Percentiles rank a stretch among this genome's conserved stretches.
These are phyloP conservation scores for Cataglyphis hispanica DNA, from an alignment of 1,140 invertebrate genomes.

Conservation along the genomic window DNA sequence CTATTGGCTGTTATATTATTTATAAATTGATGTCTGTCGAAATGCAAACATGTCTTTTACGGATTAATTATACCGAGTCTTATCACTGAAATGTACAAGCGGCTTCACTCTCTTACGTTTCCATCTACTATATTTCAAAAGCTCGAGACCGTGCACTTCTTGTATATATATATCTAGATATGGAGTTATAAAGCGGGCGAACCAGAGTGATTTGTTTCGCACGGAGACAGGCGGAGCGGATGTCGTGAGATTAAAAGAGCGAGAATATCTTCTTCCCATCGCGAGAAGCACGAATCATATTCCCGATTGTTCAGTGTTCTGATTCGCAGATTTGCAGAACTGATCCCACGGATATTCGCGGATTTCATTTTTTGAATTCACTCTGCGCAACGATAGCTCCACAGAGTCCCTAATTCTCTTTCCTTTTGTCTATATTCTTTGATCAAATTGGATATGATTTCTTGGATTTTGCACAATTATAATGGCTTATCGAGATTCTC, in stretches of 20 bases:
- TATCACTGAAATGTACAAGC: conserved; percentile 25
- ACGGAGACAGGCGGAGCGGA: conserved; percentile 25
- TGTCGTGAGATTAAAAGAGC: conserved; percentile 60
- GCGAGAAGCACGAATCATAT: conserved; percentile 21
- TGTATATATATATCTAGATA: conserved; percentile 40
- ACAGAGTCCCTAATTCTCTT: background rate
- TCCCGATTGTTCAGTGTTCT: conserved; percentile 44
- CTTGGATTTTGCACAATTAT: background rate
- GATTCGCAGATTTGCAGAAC: conserved; percentile 23
- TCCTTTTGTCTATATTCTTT: conserved; percentile 5
- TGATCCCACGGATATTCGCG: background rate
- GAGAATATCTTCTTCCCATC: conserved; percentile 37
- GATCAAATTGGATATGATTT: background rate
- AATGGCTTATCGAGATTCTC: background rate
- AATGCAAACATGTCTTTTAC: conserved; percentile 27
- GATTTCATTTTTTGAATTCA: conserved; percentile 45
- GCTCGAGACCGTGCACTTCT: conserved; percentile 21
- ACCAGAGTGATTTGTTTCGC: conserved; percentile 52
- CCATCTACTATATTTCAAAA: conserved; percentile 30
- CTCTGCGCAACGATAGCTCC: background rate
- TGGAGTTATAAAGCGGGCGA: conserved; percentile 52
- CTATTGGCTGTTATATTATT: conserved; percentile 24
- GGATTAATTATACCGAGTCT: conserved; percentile 24
- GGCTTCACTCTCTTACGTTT: conserved; percentile 22
- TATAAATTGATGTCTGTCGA: background rate